phyloP scores from a whole-genome alignment of 2,797 vertebrate species.

The Gallinago stenura region DNA sequence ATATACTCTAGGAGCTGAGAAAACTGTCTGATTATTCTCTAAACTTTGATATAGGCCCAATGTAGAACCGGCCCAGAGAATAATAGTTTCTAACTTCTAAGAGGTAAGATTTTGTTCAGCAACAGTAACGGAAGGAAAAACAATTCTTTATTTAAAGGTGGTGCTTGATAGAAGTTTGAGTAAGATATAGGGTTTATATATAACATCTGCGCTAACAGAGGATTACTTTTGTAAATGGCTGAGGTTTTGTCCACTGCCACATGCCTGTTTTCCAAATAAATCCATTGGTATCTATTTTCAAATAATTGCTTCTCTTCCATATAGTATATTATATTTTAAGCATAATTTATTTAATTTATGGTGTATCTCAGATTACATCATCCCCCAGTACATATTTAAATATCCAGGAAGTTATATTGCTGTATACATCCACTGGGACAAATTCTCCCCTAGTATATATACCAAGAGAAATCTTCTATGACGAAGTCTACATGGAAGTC shows the following conservation, averaged over 20 bases:
- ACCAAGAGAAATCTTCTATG: conserved; percentile 12
- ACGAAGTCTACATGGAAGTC: conserved; percentile 16
- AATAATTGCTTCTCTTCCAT: background rate
- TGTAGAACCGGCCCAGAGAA: background rate
- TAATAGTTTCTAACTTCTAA: background rate
- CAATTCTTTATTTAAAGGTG: background rate
- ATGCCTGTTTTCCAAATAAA: background rate
- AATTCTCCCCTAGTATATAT: background rate
- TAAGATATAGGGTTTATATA: background rate
- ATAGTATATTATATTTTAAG: background rate
- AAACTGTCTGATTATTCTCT: background rate
- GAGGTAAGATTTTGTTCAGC: background rate
- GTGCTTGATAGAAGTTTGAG: background rate
- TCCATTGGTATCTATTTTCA: background rate
- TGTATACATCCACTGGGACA: background rate
- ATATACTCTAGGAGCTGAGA: background rate
- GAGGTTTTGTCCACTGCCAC: background rate
- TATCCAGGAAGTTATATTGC: background rate
- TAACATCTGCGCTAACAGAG: background rate
- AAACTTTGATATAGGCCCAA: background rate
- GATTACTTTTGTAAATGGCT: background rate
- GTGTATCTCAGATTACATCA: conserved; percentile 4
- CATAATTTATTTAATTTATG: background rate
- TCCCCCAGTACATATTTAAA: background rate
- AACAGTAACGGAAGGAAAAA: background rate